Evolutionary conservation across 2,113 vertebrate species (phyloP).

Genomic region (Lates calcarifer): DNA sequence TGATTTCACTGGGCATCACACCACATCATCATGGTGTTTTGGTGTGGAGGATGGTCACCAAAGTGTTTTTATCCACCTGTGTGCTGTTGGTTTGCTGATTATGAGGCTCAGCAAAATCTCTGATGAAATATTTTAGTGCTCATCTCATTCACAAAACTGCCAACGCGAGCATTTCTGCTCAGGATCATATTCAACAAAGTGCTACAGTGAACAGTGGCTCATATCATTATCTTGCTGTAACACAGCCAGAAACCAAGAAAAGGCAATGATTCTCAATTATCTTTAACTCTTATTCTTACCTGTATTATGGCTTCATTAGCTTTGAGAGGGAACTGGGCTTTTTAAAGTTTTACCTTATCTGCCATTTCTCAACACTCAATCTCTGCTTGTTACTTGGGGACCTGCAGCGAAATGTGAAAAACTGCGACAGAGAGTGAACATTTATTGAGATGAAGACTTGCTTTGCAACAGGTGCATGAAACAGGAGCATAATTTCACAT

Average conservation of each 20-base stretch:
- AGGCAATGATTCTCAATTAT: slow-evolving; percentile 19
- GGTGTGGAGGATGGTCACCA: background rate
- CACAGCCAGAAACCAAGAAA: slow-evolving; percentile 19
- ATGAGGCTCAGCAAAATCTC: background rate
- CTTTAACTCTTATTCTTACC: background rate
- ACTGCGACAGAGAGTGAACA: background rate
- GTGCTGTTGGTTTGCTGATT: background rate
- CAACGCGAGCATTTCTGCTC: slow-evolving; percentile 2
- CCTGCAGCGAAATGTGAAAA: slow-evolving; percentile 28
- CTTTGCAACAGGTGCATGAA: slow-evolving; percentile 40
- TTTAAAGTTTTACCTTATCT: slow-evolving; percentile 17
- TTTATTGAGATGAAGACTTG: slow-evolving; percentile 18
- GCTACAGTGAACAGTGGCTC: background rate
- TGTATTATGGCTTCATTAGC: slow-evolving; percentile 24
- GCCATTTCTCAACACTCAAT: background rate
- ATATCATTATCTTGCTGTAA: background rate
- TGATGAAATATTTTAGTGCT: background rate
- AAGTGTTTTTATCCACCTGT: background rate
- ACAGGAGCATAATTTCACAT: slow-evolving; percentile 10
- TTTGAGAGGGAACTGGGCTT: slow-evolving; percentile 16
- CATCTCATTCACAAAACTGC: background rate
- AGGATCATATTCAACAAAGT: background rate
- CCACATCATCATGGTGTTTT: background rate
- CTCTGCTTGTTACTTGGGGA: background rate
- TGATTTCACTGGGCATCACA: background rate